phyloP scores from a whole-genome alignment of 1,140 invertebrate species.

The Eurosta solidaginis region DNA sequence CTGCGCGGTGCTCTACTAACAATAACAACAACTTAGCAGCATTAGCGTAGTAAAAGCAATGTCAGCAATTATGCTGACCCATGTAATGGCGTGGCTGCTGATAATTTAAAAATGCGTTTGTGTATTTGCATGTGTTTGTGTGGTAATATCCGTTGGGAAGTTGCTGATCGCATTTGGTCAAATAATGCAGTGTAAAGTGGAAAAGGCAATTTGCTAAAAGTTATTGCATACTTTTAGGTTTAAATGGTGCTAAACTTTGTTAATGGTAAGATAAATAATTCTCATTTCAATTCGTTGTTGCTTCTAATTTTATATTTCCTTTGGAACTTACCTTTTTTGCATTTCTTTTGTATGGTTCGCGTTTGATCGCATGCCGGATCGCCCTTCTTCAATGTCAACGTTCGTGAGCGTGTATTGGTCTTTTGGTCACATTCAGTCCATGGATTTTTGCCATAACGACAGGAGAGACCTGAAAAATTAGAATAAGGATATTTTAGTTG shows the following conservation, averaged over 20 bases:
- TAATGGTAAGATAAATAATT: background rate
- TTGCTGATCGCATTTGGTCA: background rate
- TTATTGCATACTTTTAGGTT: conserved; percentile 12
- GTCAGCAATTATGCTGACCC: background rate
- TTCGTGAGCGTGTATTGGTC: conserved; percentile 78
- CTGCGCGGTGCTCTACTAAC: background rate
- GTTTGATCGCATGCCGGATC: conserved; percentile 77
- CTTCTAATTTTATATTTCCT: background rate
- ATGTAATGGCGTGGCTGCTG: background rate
- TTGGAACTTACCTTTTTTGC: conserved; percentile 77
- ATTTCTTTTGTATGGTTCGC: conserved; percentile 87
- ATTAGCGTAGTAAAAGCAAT: background rate
- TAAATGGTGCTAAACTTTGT: background rate
- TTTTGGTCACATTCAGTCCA: conserved; percentile 86
- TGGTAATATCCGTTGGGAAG: background rate
- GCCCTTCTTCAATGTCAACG: conserved; percentile 81
- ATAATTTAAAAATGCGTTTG: background rate
- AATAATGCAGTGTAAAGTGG: background rate
- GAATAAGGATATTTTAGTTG: background rate
- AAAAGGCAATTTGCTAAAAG: background rate
- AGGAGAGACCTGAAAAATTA: conserved; percentile 60
- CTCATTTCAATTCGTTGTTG: background rate
- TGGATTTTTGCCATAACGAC: conserved; percentile 79
- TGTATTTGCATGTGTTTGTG: background rate
- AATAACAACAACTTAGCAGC: too few relatives aligned